phyloP scores from a whole-genome alignment of 1,140 invertebrate species.

The Drosophila sp. region DNA sequence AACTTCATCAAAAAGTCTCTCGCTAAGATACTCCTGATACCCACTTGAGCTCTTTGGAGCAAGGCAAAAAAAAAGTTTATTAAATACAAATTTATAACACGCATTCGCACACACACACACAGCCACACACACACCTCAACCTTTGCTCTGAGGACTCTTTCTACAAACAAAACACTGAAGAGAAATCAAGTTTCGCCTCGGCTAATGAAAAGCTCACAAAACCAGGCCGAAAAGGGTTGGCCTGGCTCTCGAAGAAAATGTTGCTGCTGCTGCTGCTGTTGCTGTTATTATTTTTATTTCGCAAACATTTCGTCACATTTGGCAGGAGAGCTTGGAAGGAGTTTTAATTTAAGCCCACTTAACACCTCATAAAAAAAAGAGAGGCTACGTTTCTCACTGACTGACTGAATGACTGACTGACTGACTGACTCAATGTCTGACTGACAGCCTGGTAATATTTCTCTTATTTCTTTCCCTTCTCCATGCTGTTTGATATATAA shows the following conservation, averaged over 20 bases:
- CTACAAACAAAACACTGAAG: constrained; percentile 56
- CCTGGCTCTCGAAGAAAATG: background rate
- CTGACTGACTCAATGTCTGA: constrained; percentile 25
- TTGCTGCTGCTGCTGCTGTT: background rate
- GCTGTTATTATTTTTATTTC: constrained; percentile 48
- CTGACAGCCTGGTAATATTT: background rate
- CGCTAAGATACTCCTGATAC: constrained; percentile 18
- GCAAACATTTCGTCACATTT: constrained; percentile 78
- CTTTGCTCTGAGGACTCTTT: constrained; percentile 2
- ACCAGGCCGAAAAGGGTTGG: constrained; percentile 24
- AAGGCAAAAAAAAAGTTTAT: constrained; percentile 58
- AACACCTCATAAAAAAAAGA: constrained; percentile 74
- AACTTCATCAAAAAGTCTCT: constrained; percentile 4
- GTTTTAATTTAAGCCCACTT: constrained; percentile 81
- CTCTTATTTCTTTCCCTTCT: background rate
- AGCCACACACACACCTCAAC: constrained; percentile 38
- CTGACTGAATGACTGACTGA: constrained; percentile 46
- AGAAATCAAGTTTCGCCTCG: constrained; percentile 65
- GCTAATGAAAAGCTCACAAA: constrained; percentile 39
- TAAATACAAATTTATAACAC: constrained; percentile 75
- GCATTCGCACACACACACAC: constrained; percentile 5
- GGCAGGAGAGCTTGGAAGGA: constrained; percentile 30
- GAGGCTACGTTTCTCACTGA: constrained; percentile 63
- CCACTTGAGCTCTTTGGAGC: constrained; percentile 54
- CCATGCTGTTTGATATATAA: constrained; percentile 62